phyloP scores from a whole-genome alignment of 2,888 invertebrate genomes.

The Oscheius myriophilus region DNA sequence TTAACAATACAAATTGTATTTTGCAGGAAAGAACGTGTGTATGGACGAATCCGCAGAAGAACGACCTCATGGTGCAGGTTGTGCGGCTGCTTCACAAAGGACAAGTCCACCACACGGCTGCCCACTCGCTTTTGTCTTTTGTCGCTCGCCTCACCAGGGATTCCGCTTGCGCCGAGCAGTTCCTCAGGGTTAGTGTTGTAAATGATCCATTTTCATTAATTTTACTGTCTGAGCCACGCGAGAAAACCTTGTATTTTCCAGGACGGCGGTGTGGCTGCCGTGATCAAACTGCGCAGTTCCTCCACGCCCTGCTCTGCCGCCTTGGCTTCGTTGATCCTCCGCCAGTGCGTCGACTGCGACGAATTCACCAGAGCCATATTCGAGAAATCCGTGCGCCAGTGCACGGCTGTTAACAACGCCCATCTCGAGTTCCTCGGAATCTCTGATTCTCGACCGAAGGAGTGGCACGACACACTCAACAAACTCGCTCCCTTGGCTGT shows the following conservation, averaged over 20 bases:
- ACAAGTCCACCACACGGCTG: constrained; percentile 37
- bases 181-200: constrained; percentile 40
- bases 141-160: constrained; percentile 50
- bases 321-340: constrained; percentile 52
- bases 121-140: constrained; percentile 56
- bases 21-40: constrained; percentile 26
- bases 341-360: constrained; percentile 62
- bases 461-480: constrained; percentile 40
- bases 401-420: constrained; percentile 8
- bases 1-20: neutral
- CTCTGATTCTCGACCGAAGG: constrained; percentile 31
- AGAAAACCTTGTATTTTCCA: no score
- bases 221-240: no score
- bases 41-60: constrained; percentile 24
- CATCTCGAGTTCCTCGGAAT: constrained; percentile 26
- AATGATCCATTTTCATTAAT: neutral
- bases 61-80: constrained; percentile 18
- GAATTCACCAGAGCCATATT: constrained; percentile 19
- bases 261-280: constrained; percentile 33
- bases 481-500: constrained; percentile 35
- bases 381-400: constrained; percentile 41
- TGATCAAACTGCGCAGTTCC: constrained; percentile 40
- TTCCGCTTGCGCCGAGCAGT: constrained; percentile 43
- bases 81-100: constrained; percentile 31
- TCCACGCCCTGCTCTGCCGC: constrained; percentile 37